A percentile compares a stretch with the other conserved stretches of the same genome.
These are phyloP conservation scores for Periophthalmus magnuspinnatus DNA, from an alignment of 2,797 vertebrate species.

Conservation along the genomic window DNA sequence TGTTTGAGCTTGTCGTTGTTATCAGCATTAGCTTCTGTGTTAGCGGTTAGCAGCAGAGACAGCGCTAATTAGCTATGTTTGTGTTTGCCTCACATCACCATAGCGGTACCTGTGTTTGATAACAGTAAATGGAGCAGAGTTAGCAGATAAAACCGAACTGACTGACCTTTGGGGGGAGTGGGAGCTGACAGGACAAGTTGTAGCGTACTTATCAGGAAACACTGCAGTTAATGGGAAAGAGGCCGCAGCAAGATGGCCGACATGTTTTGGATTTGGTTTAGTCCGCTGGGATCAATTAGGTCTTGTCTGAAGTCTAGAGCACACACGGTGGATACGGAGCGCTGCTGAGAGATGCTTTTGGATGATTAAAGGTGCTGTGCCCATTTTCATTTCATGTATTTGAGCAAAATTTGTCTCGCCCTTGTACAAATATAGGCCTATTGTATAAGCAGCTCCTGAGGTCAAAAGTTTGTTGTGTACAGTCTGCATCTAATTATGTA, in stretches of 20 bases:
- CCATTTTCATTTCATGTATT: not conserved
- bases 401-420: not conserved
- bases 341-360: not conserved
- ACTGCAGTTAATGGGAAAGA: constrained; percentile 5
- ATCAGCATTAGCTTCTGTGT: constrained; percentile 23
- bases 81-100: constrained; percentile 21
- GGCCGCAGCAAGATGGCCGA: not conserved
- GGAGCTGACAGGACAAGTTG: constrained; percentile 16
- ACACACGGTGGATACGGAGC: not conserved
- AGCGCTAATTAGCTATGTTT: constrained; percentile 43
- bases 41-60: constrained; percentile 34
- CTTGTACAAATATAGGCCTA: no score
- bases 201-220: constrained; percentile 16
- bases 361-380: not conserved
- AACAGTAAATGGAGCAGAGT: constrained; percentile 28
- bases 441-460: no score
- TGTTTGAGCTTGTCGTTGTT: constrained; percentile 13
- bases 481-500: no score
- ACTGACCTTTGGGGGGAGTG: constrained; percentile 35
- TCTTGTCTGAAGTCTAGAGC: constrained; percentile 9
- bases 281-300: constrained; percentile 29
- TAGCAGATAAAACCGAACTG: constrained; percentile 16
- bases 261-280: not conserved
- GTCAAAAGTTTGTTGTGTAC: no score
- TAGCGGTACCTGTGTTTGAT: constrained; percentile 21